Conservation (phyloP, 2,113 vertebrate genomes). For the Pyxicephalus adspersus region DNA sequence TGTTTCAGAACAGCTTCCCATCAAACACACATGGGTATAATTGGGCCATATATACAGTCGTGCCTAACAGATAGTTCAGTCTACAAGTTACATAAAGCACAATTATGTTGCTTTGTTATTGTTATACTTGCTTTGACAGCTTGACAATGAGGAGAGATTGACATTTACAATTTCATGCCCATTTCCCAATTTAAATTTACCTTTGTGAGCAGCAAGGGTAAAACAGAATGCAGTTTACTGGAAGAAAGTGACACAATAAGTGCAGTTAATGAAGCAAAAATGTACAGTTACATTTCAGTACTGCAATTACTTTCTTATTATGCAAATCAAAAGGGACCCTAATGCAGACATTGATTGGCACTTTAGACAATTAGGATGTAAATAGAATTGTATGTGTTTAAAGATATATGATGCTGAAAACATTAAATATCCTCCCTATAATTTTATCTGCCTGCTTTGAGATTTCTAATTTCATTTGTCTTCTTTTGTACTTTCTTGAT, state of each 20-base stretch:
- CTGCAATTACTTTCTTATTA: conserved; percentile 40
- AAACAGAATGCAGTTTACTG: conserved; percentile 12
- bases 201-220: conserved; percentile 14
- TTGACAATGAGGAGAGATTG: conserved; percentile 15
- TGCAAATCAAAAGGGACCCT: conserved; percentile 3
- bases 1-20: no score
- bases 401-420: not conserved
- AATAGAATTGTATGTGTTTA: not conserved
- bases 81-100: not conserved
- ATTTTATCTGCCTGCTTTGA: not conserved
- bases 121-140: not conserved
- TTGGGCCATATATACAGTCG: no score
- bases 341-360: conserved; percentile 33
- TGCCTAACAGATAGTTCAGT: no score
- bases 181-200: conserved; percentile 35
- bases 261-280: conserved; percentile 15
- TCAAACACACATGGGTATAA: no score
- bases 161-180: conserved; percentile 28
- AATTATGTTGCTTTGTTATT: not conserved
- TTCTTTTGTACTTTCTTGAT: no score
- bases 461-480: not conserved
- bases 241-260: conserved; percentile 6
- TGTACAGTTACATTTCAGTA: not conserved
- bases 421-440: not conserved
- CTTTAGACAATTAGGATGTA: not conserved